These are phyloP conservation scores for Zaprionus taronus DNA, from an alignment of 1,140 invertebrate genomes.

Conservation along the genomic window DNA sequence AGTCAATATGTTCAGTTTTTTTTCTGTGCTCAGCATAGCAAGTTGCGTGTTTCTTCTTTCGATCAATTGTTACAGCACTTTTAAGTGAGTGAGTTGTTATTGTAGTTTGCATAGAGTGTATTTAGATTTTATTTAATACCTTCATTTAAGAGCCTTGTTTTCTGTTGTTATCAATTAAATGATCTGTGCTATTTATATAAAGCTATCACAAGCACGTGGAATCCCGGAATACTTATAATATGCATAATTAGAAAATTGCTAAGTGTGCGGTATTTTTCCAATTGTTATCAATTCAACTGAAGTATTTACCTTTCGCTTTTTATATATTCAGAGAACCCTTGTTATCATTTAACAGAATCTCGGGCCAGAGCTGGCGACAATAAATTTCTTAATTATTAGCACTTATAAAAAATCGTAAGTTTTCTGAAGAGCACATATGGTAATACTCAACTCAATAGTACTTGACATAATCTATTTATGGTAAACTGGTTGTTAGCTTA, in stretches of 20 bases:
- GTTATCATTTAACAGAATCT: neutral
- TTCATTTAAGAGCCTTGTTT: neutral
- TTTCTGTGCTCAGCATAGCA: neutral
- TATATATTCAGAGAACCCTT: neutral
- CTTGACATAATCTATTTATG: neutral
- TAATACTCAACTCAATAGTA: neutral
- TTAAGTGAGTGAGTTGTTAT: neutral
- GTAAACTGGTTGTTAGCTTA: neutral
- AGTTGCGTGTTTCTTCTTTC: neutral
- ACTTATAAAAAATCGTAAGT: neutral
- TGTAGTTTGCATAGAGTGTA: neutral
- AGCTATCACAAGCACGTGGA: neutral
- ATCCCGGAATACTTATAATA: neutral
- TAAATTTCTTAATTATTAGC: neutral
- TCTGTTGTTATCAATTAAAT: neutral
- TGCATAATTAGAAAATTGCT: neutral
- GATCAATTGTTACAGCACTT: neutral
- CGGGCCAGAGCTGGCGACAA: neutral
- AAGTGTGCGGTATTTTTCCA: neutral
- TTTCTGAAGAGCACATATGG: neutral
- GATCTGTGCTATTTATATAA: neutral
- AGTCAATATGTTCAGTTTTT: conserved; percentile 2
- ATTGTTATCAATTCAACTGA: neutral
- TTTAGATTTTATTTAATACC: neutral
- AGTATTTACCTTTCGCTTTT: neutral